Evolutionary conservation across 2,888 invertebrate species (phyloP), one percentile per base, ranked within the genome.

Genomic region (Troides helena): DNA sequence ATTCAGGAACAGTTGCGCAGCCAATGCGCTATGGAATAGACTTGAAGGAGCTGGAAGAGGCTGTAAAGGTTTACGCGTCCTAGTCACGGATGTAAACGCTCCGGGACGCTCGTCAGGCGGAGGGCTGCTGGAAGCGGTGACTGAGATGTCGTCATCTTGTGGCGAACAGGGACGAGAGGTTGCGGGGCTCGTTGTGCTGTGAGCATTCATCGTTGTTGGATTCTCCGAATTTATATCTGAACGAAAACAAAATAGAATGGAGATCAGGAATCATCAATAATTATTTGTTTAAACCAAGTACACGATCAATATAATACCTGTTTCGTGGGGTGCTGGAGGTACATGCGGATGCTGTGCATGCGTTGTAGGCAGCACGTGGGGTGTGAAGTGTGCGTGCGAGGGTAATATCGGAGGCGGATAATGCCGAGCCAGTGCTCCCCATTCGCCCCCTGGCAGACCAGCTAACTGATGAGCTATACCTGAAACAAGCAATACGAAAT

Each of bases 401-500:
- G 93, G 90, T 83, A 94, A 77, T 71, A 93, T 84, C 3, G 82
- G 91, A 14, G 93, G 90, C 0, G 93, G 90, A 74, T 92, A 92
- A 76, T 94, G 93, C 87, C 95, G 94, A 62, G 95, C 95, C 18
- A 94, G 86, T 1, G 95, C 94, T 30, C 95, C 94, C 88, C 94
- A 95, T 74, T 94, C 92, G 14, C 94, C 93, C 0, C 95, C 94
- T 14, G 95, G 95, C 74, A 96, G 88, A 4, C 95, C 95, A 10
- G 95, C 95, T 73, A 96, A 81, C 83, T 96, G 96, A 80, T 96
- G 96, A 0, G 96, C 96, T 79, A 96, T 95, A 74, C 96, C 96
- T 96, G 87, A 1, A 68, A 70, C 69, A 72, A 71, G 36, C 10
- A 66, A 46, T 4, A 46, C 1, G 14, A 17, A 46, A 46, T 46